Evolutionary conservation across 2,888 invertebrate species (phyloP), one percentile per base, ranked within the genome.

Genomic region (Mythimna vitellina): DNA sequence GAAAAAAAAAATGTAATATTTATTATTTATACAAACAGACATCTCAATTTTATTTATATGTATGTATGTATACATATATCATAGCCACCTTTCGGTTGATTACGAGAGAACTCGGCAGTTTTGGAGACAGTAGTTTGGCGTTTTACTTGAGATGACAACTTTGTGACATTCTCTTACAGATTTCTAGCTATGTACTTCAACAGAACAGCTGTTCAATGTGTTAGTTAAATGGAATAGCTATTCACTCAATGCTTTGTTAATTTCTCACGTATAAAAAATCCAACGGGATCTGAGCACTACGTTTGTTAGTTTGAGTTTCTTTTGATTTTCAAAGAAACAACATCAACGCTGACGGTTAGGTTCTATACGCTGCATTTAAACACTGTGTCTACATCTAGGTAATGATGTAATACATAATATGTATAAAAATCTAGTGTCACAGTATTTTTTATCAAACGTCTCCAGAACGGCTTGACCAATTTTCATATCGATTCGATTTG

Each of bases 231-330:
- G 4, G 6, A 51, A 35, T 32, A 63, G 22, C 46, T 25, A 32
- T 75, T 65, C 62, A 71, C 66, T 66, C 22, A 72, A 51, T 64
- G 51, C 54, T 60, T 60, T 54, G 60, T 56, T 56, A 57, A 56
- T 60, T 54, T n/a, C 6, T 1, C n/a, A 42, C 49, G 29, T 0
- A 54, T 42, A 38, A 60, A 35, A 53, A 73, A 65, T 6, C 25
- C n/a, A 65, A 56, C 73, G 62, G 65, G 51, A 64, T 9, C 38
- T 12, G 32, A 67, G 22, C 29, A 10, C 46, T 58, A 22, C 65
- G 42, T 65, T 65, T 78, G 57, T 78, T 58, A 54, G 42, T 22
- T n/a, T 62, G 54, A 29, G 32, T 54, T 49, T 57, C 63, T 49
- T 42, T 53, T 32, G 54, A 64, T 72, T 66, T 62, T 65, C 63